Percentiles rank a stretch among this genome's conserved stretches.
These are phyloP conservation scores for Eucriotettix oculatus DNA, from an alignment of 2,888 invertebrate species.

Conservation along the genomic window DNA sequence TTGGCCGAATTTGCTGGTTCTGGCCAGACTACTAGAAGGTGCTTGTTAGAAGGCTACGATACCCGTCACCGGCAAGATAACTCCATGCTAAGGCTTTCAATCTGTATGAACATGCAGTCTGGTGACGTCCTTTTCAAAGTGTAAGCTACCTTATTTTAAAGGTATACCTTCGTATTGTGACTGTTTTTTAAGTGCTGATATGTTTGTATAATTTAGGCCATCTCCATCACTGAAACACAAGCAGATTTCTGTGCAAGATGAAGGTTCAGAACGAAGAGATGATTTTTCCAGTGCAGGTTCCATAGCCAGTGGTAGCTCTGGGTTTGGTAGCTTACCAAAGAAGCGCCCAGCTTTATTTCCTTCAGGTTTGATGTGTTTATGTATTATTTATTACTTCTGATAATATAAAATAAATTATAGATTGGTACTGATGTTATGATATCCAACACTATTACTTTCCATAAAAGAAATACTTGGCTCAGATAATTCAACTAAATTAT, in stretches of 20 bases:
- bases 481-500: too few species aligned
- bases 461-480: too few species aligned
- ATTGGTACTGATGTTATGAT: too few species aligned
- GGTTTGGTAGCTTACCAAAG: slow-evolving; percentile 73
- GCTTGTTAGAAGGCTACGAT: slow-evolving; percentile 91
- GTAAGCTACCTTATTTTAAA: slow-evolving; percentile 40
- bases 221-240: slow-evolving; percentile 43
- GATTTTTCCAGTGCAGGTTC: slow-evolving; percentile 44
- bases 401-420: too few species aligned
- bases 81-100: slow-evolving; percentile 80
- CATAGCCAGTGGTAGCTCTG: slow-evolving; percentile 61
- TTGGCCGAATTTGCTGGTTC: slow-evolving; percentile 93
- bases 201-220: slow-evolving; percentile 33
- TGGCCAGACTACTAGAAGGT: slow-evolving; percentile 69
- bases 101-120: slow-evolving; percentile 85
- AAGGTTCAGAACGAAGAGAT: slow-evolving; percentile 26
- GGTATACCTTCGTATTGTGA: neutral
- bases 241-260: slow-evolving; percentile 31
- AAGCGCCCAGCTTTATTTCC: slow-evolving; percentile 43
- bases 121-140: slow-evolving; percentile 97
- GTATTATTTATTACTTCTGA: too few species aligned
- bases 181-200: neutral
- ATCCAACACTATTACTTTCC: too few species aligned
- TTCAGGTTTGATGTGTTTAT: slow-evolving; percentile 26
- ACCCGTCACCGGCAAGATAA: slow-evolving; percentile 86